phyloP scores from a whole-genome alignment of 2,113 vertebrate species.

The Rhinolophus sinicus region DNA sequence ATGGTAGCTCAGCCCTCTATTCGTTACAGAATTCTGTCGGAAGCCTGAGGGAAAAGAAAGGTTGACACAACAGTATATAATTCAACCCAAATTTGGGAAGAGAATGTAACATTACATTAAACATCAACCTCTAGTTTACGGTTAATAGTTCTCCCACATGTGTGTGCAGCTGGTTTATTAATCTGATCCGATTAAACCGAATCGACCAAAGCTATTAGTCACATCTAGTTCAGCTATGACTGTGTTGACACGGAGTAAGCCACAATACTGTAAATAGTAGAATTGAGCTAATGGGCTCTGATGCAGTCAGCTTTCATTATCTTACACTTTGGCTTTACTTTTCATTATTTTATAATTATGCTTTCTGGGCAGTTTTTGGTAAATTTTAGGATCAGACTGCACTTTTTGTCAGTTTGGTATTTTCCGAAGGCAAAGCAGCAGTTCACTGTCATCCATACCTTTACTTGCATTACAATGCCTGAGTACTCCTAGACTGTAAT shows the following conservation, averaged over 20 bases:
- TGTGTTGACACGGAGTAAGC: neutral
- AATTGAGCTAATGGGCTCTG: neutral
- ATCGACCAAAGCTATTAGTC: slow-evolving; percentile 10
- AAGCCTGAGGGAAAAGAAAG: neutral
- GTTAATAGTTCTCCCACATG: neutral
- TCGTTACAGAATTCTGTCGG: neutral
- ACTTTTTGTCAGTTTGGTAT: neutral
- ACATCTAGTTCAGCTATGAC: neutral
- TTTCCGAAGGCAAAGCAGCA: neutral
- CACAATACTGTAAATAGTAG: neutral
- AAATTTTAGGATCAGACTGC: neutral
- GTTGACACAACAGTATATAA: neutral
- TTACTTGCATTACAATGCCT: slow-evolving; percentile 18
- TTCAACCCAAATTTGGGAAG: neutral
- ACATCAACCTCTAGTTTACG: neutral
- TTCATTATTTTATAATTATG: neutral
- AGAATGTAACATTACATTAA: neutral
- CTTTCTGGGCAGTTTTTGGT: neutral
- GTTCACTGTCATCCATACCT: neutral
- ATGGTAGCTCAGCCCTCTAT: neutral
- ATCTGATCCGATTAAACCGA: slow-evolving; percentile 45
- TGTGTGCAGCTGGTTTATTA: neutral
- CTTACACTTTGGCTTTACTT: neutral
- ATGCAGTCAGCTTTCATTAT: neutral
- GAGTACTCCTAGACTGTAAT: slow-evolving; percentile 19